Percentiles rank a stretch among this genome's conserved stretches.
These are phyloP conservation scores for Drosophila koepferae DNA, from an alignment of 2,888 invertebrate genomes.

Conservation along the genomic window DNA sequence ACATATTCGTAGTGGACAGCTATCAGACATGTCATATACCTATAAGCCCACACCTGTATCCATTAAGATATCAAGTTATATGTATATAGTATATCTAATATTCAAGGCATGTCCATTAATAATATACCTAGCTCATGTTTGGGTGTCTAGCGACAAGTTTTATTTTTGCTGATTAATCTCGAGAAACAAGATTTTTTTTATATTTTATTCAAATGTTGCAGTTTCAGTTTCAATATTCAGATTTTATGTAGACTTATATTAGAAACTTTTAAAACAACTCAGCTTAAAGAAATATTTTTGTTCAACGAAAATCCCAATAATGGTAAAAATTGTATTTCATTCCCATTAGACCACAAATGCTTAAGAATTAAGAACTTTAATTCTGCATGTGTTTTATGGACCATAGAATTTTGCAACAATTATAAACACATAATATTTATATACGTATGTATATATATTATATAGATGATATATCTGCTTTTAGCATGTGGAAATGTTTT, in stretches of 20 bases:
- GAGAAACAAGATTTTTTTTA: neutral
- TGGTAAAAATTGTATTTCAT: neutral
- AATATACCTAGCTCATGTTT: neutral
- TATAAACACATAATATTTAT: neutral
- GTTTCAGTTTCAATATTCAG: neutral
- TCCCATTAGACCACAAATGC: neutral
- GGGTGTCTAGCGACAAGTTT: constrained; percentile 12
- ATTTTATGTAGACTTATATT: neutral
- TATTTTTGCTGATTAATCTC: constrained; percentile 19
- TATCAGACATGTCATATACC: constrained; percentile 26
- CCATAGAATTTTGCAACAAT: constrained; percentile 5
- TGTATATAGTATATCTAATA: neutral
- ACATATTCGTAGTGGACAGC: constrained; percentile 18
- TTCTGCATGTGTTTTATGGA: constrained; percentile 5
- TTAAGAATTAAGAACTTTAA: constrained; percentile 1
- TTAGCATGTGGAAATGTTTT: constrained; percentile 33
- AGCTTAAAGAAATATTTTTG: neutral
- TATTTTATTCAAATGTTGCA: neutral
- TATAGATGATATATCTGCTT: neutral
- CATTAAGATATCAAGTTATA: constrained; percentile 1
- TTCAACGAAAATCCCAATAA: neutral
- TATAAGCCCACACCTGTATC: constrained; percentile 5
- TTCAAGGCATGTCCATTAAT: constrained; percentile 24
- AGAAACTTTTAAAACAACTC: neutral
- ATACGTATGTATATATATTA: constrained; percentile 8